These are phyloP conservation scores for Anableps anableps DNA, from an alignment of 2,797 vertebrate species.

Conservation along the genomic window DNA sequence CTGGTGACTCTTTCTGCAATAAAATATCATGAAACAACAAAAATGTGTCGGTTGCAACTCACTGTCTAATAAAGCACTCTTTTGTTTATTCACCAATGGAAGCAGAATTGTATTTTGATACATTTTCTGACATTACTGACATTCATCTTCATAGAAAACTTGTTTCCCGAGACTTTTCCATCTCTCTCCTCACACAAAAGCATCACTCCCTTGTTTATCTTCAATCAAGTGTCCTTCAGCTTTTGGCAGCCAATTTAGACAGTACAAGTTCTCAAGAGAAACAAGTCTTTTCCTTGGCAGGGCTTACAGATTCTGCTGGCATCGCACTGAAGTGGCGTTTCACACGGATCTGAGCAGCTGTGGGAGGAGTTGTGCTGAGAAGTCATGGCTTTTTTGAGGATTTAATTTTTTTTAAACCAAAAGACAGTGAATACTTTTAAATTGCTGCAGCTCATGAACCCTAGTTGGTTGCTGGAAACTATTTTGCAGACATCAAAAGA, in stretches of 20 bases:
- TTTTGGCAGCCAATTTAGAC: conserved; percentile 34
- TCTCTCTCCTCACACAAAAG: background rate
- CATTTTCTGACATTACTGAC: background rate
- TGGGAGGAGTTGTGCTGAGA: conserved; percentile 8
- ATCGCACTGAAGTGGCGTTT: conserved; percentile 23
- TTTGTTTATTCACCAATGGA: background rate
- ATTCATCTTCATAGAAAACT: background rate
- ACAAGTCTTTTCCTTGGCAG: conserved; percentile 4
- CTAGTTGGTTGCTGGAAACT: background rate
- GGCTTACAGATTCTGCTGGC: conserved; percentile 11
- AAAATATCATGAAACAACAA: background rate
- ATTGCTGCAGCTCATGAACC: background rate
- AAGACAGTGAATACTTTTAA: background rate
- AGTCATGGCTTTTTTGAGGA: conserved; percentile 18
- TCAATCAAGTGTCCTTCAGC: conserved; percentile 19
- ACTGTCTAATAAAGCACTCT: background rate
- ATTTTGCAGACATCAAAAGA: background rate
- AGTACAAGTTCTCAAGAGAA: background rate
- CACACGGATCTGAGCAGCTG: conserved; percentile 11
- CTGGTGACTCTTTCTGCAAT: background rate
- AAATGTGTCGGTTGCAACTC: background rate
- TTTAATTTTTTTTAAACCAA: conserved; percentile 2
- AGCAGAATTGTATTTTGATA: background rate
- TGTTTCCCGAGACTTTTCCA: background rate
- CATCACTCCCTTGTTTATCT: conserved; percentile 21